Evolutionary conservation across 1,140 invertebrate genomes (phyloP).

Genomic region (Cataglyphis hispanica): DNA sequence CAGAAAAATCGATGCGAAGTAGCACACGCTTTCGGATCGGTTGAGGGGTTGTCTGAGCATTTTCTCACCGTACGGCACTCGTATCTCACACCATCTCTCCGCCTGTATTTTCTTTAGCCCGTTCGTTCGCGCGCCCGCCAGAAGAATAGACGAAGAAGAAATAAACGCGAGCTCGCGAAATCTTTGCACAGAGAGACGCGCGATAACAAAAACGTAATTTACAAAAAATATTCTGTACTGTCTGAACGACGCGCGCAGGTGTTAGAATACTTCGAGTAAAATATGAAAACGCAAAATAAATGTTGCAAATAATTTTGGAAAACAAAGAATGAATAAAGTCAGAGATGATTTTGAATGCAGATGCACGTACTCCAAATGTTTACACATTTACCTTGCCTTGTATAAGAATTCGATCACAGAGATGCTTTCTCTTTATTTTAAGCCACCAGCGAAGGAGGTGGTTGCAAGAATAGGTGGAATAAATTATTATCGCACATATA

Average conservation of each 20-base stretch:
- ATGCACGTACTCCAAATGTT: constrained; percentile 46
- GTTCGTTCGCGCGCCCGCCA: background rate
- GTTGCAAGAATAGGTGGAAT: background rate
- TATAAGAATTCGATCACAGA: constrained; percentile 27
- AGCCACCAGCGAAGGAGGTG: background rate
- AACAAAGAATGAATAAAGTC: background rate
- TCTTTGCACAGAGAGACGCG: background rate
- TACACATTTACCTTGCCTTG: constrained; percentile 33
- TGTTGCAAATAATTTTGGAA: constrained; percentile 13
- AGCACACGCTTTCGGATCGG: constrained; percentile 68
- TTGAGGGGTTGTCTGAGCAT: constrained; percentile 69
- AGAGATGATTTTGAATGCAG: constrained; percentile 29
- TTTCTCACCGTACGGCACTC: constrained; percentile 71
- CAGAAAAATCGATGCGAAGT: constrained; percentile 83
- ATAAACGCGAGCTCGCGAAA: constrained; percentile 19
- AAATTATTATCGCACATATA: constrained; percentile 43
- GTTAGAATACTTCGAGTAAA: background rate
- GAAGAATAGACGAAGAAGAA: background rate
- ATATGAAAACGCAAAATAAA: constrained; percentile 34
- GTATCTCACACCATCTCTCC: constrained; percentile 33
- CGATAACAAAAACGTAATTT: constrained; percentile 32
- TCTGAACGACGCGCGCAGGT: background rate
- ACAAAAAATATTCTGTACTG: background rate
- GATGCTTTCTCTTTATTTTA: constrained; percentile 14
- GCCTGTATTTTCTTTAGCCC: background rate